A percentile compares a stretch with the other conserved stretches of the same genome.
These are phyloP conservation scores for Intellagama lesueurii DNA, from an alignment of 2,797 vertebrate species.

Conservation along the genomic window DNA sequence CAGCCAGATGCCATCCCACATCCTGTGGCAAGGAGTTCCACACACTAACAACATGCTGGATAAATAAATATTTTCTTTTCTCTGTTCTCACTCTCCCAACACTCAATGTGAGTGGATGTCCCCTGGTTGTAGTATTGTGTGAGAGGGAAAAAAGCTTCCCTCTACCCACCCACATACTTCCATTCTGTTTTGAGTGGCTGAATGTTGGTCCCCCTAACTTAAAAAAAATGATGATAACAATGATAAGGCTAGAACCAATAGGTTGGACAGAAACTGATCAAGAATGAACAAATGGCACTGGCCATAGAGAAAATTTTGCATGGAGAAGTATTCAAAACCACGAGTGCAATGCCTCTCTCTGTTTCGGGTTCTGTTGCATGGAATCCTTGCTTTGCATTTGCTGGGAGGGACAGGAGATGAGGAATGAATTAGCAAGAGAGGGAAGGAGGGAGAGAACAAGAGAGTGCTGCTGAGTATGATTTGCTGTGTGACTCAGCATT, in stretches of 20 bases:
- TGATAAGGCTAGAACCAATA: neutral
- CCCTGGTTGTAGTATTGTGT: too few species aligned
- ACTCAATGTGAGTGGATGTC: too few species aligned
- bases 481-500: constrained; percentile 28
- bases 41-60: too few species aligned
- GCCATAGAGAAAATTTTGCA: too few species aligned
- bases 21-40: too few species aligned
- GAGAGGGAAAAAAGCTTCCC: too few species aligned
- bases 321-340: neutral
- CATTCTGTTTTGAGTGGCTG: neutral
- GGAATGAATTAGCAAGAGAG: neutral
- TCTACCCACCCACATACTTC: neutral
- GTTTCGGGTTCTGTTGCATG: neutral
- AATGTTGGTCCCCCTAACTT: neutral
- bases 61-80: too few species aligned
- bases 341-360: neutral
- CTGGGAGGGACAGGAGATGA: neutral
- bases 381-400: neutral
- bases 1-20: too few species aligned
- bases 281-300: neutral
- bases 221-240: neutral
- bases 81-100: too few species aligned
- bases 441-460: neutral
- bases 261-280: neutral
- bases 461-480: neutral